These are phyloP conservation scores for Paramisgurnus dabryanus DNA, from an alignment of 2,113 vertebrate species.

Conservation along the genomic window DNA sequence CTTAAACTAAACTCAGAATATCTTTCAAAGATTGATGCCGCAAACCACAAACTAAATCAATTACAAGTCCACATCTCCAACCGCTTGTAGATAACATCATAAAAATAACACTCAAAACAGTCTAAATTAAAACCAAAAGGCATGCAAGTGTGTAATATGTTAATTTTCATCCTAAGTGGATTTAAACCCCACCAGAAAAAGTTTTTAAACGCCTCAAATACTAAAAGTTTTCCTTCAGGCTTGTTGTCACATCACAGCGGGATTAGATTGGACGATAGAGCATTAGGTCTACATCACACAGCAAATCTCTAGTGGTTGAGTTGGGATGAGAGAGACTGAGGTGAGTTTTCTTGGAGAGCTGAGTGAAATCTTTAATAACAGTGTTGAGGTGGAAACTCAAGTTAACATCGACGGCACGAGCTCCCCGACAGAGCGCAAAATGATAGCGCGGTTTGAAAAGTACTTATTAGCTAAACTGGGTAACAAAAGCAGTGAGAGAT, in stretches of 20 bases:
- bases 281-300: slow-evolving; percentile 12
- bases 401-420: slow-evolving; percentile 66
- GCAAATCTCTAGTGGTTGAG: not conserved
- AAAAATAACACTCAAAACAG: not conserved
- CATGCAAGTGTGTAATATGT: not conserved
- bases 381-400: slow-evolving; percentile 64
- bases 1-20: not conserved
- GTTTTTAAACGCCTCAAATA: not conserved
- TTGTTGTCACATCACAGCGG: slow-evolving; percentile 2
- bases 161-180: not conserved
- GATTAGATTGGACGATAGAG: slow-evolving; percentile 12
- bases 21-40: not conserved
- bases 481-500: slow-evolving; percentile 82
- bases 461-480: slow-evolving; percentile 84
- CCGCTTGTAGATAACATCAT: not conserved
- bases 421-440: slow-evolving; percentile 65
- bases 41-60: not conserved
- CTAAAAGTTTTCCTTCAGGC: slow-evolving; percentile 2
- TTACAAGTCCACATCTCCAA: slow-evolving; percentile 1
- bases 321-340: slow-evolving; percentile 21
- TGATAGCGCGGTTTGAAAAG: slow-evolving; percentile 72
- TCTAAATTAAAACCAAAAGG: not conserved
- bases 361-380: slow-evolving; percentile 73
- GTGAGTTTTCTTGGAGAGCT: slow-evolving; percentile 29
- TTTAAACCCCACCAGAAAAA: not conserved